Conservation (phyloP, 2,888 invertebrate species). For the Candidula unifasciata region DNA sequence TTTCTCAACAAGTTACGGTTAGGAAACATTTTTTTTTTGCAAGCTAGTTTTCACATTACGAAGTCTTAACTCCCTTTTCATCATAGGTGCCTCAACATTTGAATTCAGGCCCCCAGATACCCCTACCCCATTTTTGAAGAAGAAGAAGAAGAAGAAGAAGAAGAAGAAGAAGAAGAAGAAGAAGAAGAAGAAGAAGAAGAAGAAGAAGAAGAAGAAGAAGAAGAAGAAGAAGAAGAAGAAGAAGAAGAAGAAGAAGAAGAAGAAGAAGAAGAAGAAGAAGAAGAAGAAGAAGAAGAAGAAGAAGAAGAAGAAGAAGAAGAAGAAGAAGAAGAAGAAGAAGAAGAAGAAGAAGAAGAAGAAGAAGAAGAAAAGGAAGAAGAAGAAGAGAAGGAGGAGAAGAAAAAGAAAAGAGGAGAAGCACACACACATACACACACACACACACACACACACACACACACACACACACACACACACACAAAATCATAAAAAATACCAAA, state of each 20-base stretch:
- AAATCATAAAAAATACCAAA: too few species aligned
- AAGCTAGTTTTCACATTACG: too few species aligned
- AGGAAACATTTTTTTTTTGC: too few species aligned
- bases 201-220: conserved; percentile 2
- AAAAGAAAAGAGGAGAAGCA: too few species aligned
- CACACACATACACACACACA: not conserved
- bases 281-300: conserved; percentile 12
- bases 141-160: conserved; percentile 10
- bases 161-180: conserved; percentile 16
- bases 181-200: conserved; percentile 16
- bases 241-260: conserved; percentile 13
- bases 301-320: not conserved
- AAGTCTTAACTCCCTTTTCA: too few species aligned
- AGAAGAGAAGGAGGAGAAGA: conserved; percentile 1
- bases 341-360: conserved; percentile 5
- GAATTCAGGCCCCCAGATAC: too few species aligned
- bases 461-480: too few species aligned
- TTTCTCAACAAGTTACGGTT: too few species aligned
- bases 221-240: conserved; percentile 2
- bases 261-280: conserved; percentile 11
- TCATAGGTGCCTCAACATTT: too few species aligned
- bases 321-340: conserved; percentile 13
- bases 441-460: too few species aligned
- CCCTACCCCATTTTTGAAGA: too few species aligned
- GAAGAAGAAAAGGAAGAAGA: conserved; percentile 13